Evolutionary conservation across 2,888 invertebrate genomes (phyloP).

Genomic region (Stratiomys singularior): DNA sequence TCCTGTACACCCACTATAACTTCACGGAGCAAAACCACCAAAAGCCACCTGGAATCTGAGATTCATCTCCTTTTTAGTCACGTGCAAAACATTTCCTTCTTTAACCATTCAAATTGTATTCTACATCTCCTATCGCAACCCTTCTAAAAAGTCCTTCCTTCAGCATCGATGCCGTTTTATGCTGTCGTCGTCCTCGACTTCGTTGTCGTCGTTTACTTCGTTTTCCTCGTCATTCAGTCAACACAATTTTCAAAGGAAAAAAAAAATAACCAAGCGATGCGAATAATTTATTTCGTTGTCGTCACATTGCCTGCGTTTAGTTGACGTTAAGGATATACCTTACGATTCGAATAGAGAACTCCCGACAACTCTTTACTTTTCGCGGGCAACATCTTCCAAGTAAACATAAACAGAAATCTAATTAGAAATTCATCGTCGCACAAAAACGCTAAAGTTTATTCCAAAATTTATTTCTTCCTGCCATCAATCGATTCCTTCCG

Average conservation of each 20-base stretch:
- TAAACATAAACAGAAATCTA: slow-evolving; percentile 46
- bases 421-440: slow-evolving; percentile 43
- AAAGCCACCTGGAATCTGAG: slow-evolving; percentile 18
- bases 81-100: slow-evolving; percentile 28
- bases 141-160: slow-evolving; percentile 1
- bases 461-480: slow-evolving; percentile 45
- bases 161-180: background rate
- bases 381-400: slow-evolving; percentile 8
- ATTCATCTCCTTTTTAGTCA: slow-evolving; percentile 24
- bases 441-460: slow-evolving; percentile 38
- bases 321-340: background rate
- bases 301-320: slow-evolving; percentile 14
- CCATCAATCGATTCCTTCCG: slow-evolving; percentile 46
- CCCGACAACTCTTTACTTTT: background rate
- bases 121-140: background rate
- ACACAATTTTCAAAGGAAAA: background rate
- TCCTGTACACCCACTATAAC: background rate
- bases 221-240: background rate
- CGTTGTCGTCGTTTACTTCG: background rate
- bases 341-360: background rate
- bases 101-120: background rate
- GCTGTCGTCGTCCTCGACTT: background rate
- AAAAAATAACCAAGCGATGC: slow-evolving; percentile 19
- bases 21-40: background rate
- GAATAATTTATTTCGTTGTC: slow-evolving; percentile 41